phyloP scores from a whole-genome alignment of 1,140 invertebrate species.

The Drosophila tani region DNA sequence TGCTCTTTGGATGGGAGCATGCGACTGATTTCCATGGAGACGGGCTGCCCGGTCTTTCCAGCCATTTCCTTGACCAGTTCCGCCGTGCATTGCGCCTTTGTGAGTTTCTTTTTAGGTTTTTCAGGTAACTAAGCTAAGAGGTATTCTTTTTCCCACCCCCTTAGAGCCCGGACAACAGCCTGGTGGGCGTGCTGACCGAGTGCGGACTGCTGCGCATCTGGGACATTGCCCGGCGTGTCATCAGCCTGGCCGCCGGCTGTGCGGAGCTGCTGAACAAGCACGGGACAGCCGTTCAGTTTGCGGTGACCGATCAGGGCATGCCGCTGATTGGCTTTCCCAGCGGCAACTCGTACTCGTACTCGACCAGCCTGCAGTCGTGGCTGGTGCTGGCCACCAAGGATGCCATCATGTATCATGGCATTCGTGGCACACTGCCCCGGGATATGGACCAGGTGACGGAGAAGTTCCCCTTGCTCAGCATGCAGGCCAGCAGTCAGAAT shows the following conservation, averaged over 20 bases:
- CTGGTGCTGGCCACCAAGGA: constrained; percentile 79
- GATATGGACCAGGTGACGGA: constrained; percentile 69
- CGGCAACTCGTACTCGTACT: constrained; percentile 80
- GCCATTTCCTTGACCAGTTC: constrained; percentile 69
- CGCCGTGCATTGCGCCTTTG: constrained; percentile 78
- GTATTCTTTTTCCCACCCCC: background rate
- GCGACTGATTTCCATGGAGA: constrained; percentile 71
- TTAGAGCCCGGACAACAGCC: constrained; percentile 67
- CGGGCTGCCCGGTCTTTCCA: constrained; percentile 72
- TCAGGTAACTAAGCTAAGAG: background rate
- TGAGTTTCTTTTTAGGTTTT: constrained; percentile 31
- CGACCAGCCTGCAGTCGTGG: constrained; percentile 72
- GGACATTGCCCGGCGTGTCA: constrained; percentile 54
- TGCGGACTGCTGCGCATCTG: constrained; percentile 76
- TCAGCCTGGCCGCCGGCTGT: constrained; percentile 64
- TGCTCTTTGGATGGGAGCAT: constrained; percentile 79
- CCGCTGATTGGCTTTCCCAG: constrained; percentile 74
- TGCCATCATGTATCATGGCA: constrained; percentile 76
- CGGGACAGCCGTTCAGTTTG: constrained; percentile 66
- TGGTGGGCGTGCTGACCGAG: constrained; percentile 78
- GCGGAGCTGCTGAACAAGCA: constrained; percentile 65
- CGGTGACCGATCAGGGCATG: constrained; percentile 79
- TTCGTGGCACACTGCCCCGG: constrained; percentile 70
- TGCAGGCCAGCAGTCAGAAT: constrained; percentile 72
- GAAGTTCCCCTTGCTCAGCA: constrained; percentile 72